Evolutionary conservation across 2,797 vertebrate species (phyloP).

Genomic region (Cuculus canorus): DNA sequence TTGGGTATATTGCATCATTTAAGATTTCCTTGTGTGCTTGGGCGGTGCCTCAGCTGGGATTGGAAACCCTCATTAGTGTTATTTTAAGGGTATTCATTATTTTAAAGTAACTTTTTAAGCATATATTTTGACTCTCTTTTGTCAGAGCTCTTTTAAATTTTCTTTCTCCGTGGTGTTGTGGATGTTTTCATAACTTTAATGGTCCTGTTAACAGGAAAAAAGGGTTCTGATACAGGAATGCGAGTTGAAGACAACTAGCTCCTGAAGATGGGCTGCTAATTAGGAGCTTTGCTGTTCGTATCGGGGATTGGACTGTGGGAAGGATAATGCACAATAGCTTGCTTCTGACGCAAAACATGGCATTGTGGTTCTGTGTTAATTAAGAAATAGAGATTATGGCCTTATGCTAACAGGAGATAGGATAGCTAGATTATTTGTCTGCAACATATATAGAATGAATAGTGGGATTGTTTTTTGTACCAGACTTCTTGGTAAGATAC

Average conservation of each 20-base stretch:
- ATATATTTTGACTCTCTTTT: neutral
- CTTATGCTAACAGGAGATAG: neutral
- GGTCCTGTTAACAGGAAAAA: neutral
- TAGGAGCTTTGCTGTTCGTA: neutral
- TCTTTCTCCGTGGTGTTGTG: neutral
- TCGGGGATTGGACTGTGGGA: neutral
- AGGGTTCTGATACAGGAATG: neutral
- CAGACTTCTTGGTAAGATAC: neutral
- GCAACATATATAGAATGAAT: neutral
- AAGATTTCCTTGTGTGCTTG: neutral
- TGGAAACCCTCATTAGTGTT: neutral
- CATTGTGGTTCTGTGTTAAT: constrained; percentile 20
- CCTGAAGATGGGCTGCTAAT: neutral
- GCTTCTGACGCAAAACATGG: neutral
- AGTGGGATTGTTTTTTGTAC: neutral
- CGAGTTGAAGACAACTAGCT: neutral
- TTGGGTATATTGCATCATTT: neutral
- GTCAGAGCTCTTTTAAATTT: neutral
- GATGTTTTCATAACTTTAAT: neutral
- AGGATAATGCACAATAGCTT: neutral
- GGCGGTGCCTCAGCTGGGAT: neutral
- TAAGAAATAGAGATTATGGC: neutral
- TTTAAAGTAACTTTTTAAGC: neutral
- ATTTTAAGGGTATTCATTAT: neutral
- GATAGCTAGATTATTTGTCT: neutral